These are phyloP conservation scores for Microcebus griseorufus DNA, from an alignment of 2,113 vertebrate species.

Conservation along the genomic window DNA sequence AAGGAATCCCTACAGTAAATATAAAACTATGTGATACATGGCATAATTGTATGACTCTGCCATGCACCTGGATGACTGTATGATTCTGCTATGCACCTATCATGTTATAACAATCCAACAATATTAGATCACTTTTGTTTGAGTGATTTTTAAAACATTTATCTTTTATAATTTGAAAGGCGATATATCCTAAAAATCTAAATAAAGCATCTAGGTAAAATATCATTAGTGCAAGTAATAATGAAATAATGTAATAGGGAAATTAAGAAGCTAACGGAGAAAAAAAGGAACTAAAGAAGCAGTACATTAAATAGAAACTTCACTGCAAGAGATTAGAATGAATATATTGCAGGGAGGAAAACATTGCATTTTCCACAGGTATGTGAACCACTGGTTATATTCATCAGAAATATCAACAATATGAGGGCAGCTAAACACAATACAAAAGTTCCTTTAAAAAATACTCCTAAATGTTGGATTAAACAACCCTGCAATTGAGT, in stretches of 20 bases:
- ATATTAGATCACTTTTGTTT: not conserved
- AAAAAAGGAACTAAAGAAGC: not conserved
- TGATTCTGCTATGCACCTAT: not conserved
- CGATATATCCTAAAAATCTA: slow-evolving; percentile 39
- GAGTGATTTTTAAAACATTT: not conserved
- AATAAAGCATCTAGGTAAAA: slow-evolving; percentile 32
- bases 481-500: not conserved
- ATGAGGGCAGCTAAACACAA: slow-evolving; percentile 4
- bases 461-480: not conserved
- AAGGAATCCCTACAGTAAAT: not conserved
- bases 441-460: not conserved
- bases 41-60: not conserved
- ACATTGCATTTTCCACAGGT: not conserved
- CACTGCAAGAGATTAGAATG: not conserved
- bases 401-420: not conserved
- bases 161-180: not conserved
- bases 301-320: not conserved
- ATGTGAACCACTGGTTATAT: not conserved
- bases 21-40: not conserved
- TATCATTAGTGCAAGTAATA: not conserved
- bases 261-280: not conserved
- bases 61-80: not conserved
- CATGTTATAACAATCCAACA: not conserved
- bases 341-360: not conserved
- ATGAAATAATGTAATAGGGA: not conserved